Conservation (phyloP, 2,797 vertebrate genomes). For the Cuniculus paca region DNA sequence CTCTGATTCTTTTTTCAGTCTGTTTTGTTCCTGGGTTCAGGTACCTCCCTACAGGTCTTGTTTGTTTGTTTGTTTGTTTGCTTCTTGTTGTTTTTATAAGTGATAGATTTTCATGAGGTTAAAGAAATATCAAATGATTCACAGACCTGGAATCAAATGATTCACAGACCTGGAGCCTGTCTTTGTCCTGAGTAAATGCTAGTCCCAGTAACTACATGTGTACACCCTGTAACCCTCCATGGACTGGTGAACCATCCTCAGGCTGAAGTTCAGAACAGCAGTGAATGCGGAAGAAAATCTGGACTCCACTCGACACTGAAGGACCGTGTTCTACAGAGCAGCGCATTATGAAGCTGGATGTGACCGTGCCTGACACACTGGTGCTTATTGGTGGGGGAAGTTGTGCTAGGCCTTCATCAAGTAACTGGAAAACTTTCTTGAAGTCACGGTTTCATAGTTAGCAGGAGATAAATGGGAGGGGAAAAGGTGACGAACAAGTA, state of each 20-base stretch:
- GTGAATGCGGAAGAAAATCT: conserved; percentile 18
- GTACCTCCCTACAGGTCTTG: not conserved
- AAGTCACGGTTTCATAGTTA: not conserved
- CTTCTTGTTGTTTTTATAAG: not conserved
- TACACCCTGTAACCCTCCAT: not conserved
- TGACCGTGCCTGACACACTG: conserved; percentile 24
- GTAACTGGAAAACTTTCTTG: conserved; percentile 68
- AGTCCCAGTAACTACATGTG: not conserved
- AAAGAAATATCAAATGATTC: conserved; percentile 33
- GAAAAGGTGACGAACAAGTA: not conserved
- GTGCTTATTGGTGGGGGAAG: conserved; percentile 39
- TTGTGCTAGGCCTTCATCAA: conserved; percentile 33
- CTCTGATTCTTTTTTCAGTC: conserved; percentile 25
- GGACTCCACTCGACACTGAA: conserved; percentile 26
- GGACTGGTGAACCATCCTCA: conserved; percentile 5
- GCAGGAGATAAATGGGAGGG: not conserved
- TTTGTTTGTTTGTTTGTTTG: not conserved
- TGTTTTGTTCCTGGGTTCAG: not conserved
- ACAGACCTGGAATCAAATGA: conserved; percentile 2
- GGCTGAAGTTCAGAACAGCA: conserved; percentile 42
- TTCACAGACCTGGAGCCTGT: conserved; percentile 14
- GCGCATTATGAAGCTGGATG: not conserved
- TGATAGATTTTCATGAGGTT: not conserved
- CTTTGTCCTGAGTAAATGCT: not conserved
- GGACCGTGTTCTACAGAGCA: conserved; percentile 1